Conservation (phyloP, 2,888 invertebrate genomes). For the Catocala fraxini region DNA sequence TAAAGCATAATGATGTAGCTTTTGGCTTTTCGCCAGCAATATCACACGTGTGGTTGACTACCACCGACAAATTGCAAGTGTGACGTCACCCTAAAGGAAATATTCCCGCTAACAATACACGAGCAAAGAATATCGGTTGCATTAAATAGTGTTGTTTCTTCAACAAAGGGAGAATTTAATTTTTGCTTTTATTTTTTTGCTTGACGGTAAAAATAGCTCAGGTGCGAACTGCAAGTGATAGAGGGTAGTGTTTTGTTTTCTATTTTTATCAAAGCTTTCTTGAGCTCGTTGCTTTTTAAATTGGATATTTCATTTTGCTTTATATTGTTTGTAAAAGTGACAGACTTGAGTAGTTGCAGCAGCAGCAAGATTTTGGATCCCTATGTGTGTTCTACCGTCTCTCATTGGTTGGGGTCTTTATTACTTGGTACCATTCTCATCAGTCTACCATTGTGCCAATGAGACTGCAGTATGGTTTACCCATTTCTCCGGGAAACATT, state of each 20-base stretch:
- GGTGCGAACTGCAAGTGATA: constrained; percentile 20
- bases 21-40: neutral
- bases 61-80: neutral
- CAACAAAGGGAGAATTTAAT: constrained; percentile 48
- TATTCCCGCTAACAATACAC: constrained; percentile 23
- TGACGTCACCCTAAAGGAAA: constrained; percentile 15
- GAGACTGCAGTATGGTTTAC: no score
- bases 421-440: no score
- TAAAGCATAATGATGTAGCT: neutral
- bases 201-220: constrained; percentile 38
- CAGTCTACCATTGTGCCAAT: no score
- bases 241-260: neutral
- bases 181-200: constrained; percentile 41
- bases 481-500: no score
- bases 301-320: neutral
- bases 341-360: no score
- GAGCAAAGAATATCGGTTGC: constrained; percentile 36
- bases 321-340: no score
- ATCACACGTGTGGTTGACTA: neutral
- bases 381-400: no score
- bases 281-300: neutral
- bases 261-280: neutral
- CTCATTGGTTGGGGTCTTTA: no score
- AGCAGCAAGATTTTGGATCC: no score
- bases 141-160: constrained; percentile 53